Conservation (phyloP, 2,797 vertebrate species). For the Halcyon smyrnensis region DNA sequence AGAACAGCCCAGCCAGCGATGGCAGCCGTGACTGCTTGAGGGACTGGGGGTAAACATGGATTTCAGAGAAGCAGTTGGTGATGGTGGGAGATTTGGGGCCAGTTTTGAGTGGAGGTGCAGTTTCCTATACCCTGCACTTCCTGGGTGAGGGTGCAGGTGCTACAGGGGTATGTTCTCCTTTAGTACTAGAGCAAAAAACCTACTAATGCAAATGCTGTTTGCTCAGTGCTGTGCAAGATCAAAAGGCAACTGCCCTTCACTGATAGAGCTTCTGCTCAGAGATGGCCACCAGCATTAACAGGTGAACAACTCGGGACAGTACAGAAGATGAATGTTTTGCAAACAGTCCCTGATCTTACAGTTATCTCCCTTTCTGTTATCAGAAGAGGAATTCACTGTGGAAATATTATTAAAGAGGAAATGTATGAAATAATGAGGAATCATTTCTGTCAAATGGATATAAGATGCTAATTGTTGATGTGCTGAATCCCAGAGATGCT, state of each 20-base stretch:
- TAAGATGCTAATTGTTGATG: conserved; percentile 81
- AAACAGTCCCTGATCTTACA: background rate
- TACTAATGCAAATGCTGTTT: background rate
- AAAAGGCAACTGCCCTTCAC: background rate
- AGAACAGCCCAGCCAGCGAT: background rate
- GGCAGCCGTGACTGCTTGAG: background rate
- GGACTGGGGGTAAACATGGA: background rate
- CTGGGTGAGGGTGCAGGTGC: background rate
- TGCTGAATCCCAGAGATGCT: conserved; percentile 84
- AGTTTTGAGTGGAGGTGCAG: background rate
- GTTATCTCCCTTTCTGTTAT: background rate
- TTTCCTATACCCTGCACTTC: background rate
- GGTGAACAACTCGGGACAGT: background rate
- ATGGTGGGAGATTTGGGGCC: no score
- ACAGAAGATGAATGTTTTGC: background rate
- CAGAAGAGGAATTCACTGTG: conserved; percentile 45
- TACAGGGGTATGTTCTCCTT: background rate
- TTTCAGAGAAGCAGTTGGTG: background rate
- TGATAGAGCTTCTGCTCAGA: background rate
- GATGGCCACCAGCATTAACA: background rate
- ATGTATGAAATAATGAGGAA: conserved; percentile 68
- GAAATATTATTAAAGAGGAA: conserved; percentile 72
- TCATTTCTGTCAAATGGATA: conserved; percentile 77
- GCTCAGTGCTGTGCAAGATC: background rate
- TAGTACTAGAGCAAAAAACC: background rate